Evolutionary conservation across 1,140 invertebrate genomes (phyloP).

Genomic region (Drosophila leontia): DNA sequence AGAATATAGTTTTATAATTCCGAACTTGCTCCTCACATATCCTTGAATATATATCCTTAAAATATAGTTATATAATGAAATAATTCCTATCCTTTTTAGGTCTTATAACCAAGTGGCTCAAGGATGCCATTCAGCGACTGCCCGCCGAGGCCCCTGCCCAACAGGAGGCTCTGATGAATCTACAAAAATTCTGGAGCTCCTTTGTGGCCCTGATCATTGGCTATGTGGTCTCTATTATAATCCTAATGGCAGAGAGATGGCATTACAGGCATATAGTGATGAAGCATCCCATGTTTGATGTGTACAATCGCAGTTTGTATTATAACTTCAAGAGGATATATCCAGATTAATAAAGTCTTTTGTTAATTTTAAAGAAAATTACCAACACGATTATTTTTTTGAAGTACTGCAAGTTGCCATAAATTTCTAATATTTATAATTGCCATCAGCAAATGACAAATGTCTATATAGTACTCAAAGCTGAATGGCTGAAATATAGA

Average conservation of each 20-base stretch:
- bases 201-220: conserved; percentile 89
- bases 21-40: too few species aligned
- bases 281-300: conserved; percentile 90
- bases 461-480: conserved; percentile 29
- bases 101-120: conserved; percentile 90
- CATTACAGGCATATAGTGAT: conserved; percentile 89
- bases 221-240: conserved; percentile 87
- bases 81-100: too few species aligned
- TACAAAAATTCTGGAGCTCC: conserved; percentile 91
- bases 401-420: conserved; percentile 4
- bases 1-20: too few species aligned
- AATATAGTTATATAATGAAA: too few species aligned
- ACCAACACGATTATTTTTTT: too few species aligned
- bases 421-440: conserved; percentile 35
- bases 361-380: too few species aligned
- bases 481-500: conserved; percentile 28
- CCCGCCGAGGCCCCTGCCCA: conserved; percentile 85
- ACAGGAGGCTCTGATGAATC: conserved; percentile 89
- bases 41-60: too few species aligned
- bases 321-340: conserved; percentile 75
- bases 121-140: conserved; percentile 88
- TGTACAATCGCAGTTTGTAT: conserved; percentile 86
- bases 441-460: conserved; percentile 55
- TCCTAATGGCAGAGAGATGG: conserved; percentile 87
- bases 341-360: conserved; percentile 48